Evolutionary conservation across 1,140 invertebrate genomes (phyloP).

Genomic region (Cepaea nemoralis): DNA sequence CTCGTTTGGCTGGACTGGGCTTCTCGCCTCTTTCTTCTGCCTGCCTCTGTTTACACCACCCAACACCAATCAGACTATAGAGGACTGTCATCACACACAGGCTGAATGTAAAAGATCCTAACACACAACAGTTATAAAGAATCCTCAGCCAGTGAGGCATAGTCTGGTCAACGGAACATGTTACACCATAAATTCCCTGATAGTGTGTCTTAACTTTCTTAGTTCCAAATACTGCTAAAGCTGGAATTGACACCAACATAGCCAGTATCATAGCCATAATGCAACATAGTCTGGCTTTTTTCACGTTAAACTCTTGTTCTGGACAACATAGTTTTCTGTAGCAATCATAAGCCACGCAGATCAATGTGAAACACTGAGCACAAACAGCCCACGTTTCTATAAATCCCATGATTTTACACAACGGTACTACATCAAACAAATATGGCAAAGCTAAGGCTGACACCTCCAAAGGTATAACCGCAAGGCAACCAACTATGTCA

Average conservation of each 20-base stretch:
- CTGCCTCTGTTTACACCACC: slow-evolving; percentile 22
- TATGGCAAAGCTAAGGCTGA: slow-evolving; percentile 23
- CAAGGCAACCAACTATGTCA: slow-evolving; percentile 31
- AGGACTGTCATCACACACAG: slow-evolving; percentile 22
- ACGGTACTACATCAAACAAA: slow-evolving; percentile 12
- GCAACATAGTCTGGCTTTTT: slow-evolving; percentile 23
- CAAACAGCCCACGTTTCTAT: slow-evolving; percentile 31
- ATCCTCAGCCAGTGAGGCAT: slow-evolving; percentile 25
- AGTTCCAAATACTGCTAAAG: slow-evolving; percentile 10
- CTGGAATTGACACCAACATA: slow-evolving; percentile 21
- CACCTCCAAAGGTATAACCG: slow-evolving; percentile 20
- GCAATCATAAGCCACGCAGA: slow-evolving; percentile 34
- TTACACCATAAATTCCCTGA: background rate
- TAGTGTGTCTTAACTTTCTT: slow-evolving; percentile 13
- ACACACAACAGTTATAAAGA: slow-evolving; percentile 26
- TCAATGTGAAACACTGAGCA: slow-evolving; percentile 23
- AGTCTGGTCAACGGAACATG: slow-evolving; percentile 20
- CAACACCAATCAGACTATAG: slow-evolving; percentile 30
- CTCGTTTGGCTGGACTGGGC: slow-evolving; percentile 18
- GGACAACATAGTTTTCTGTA: slow-evolving; percentile 31
- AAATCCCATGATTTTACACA: slow-evolving; percentile 32
- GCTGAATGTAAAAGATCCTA: slow-evolving; percentile 20
- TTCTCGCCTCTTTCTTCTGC: slow-evolving; percentile 33
- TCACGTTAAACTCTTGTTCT: slow-evolving; percentile 22
- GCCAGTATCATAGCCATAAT: background rate